Conservation (phyloP, 1,140 invertebrate species). For the Mesaphorura yosii region DNA sequence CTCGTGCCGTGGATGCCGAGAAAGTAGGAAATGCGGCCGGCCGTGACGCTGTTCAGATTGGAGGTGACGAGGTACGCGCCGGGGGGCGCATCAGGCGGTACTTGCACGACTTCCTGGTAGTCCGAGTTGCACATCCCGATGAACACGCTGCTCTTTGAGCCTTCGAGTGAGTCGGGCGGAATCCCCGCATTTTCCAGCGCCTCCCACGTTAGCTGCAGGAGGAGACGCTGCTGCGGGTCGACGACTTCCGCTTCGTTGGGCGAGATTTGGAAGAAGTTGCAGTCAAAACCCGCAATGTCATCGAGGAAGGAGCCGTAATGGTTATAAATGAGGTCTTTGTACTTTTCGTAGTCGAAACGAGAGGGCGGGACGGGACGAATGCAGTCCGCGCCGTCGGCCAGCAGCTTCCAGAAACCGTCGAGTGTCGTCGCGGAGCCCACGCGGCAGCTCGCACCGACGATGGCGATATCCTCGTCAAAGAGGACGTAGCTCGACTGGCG, state of each 20-base stretch:
- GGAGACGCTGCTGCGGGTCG: background rate
- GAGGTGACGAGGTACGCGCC: background rate
- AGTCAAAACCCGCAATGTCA: background rate
- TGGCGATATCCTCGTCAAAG: background rate
- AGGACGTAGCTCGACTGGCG: background rate
- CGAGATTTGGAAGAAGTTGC: background rate
- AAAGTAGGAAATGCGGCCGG: slow-evolving; percentile 2
- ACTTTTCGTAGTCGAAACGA: background rate
- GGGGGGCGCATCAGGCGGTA: slow-evolving; percentile 2
- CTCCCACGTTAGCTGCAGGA: background rate
- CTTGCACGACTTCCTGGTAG: background rate
- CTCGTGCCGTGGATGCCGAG: slow-evolving; percentile 50
- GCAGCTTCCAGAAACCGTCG: background rate
- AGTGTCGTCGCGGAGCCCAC: background rate
- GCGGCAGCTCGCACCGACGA: background rate
- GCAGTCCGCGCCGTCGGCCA: background rate
- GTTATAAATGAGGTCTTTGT: background rate
- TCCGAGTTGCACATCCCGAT: background rate
- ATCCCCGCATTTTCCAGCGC: background rate
- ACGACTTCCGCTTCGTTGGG: background rate
- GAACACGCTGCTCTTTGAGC: background rate
- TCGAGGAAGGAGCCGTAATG: slow-evolving; percentile 7
- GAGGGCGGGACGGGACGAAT: background rate
- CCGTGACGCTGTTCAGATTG: background rate
- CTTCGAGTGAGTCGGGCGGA: background rate